Conservation (phyloP, 2,797 vertebrate species). For the Limosa lapponica region DNA sequence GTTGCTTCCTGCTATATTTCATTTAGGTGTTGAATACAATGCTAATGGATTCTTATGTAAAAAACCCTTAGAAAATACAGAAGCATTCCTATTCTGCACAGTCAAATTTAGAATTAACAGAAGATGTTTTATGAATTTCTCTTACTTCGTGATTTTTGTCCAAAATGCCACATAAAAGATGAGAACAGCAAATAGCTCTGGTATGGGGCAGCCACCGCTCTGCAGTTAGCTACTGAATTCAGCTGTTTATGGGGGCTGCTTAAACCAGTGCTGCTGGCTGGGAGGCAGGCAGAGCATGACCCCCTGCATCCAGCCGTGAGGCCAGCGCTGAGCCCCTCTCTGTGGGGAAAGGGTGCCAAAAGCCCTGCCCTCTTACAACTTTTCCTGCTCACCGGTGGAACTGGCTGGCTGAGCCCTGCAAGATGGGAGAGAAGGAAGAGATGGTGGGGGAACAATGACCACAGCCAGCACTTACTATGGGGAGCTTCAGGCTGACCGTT, state of each 20-base stretch:
- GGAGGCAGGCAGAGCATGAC: neutral
- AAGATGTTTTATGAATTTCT: neutral
- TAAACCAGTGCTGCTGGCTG: neutral
- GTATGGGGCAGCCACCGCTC: neutral
- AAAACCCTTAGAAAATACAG: neutral
- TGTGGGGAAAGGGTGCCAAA: neutral
- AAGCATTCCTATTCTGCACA: neutral
- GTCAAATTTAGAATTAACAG: neutral
- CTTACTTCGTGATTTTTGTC: neutral
- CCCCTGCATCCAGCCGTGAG: accelerated
- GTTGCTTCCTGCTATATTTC: neutral
- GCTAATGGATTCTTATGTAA: neutral
- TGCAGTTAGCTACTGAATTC: neutral
- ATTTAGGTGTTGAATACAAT: neutral
- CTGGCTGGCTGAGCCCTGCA: neutral
- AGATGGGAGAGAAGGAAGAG: neutral
- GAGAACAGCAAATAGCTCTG: neutral
- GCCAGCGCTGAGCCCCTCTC: neutral
- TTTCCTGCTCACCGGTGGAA: neutral
- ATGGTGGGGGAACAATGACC: neutral
- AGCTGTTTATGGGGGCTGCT: neutral
- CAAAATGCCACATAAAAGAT: neutral
- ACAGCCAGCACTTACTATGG: neutral
- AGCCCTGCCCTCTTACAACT: neutral
- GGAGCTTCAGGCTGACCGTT: neutral